phyloP scores from a whole-genome alignment of 1,140 invertebrate species.

The Drosophila ercepeae region DNA sequence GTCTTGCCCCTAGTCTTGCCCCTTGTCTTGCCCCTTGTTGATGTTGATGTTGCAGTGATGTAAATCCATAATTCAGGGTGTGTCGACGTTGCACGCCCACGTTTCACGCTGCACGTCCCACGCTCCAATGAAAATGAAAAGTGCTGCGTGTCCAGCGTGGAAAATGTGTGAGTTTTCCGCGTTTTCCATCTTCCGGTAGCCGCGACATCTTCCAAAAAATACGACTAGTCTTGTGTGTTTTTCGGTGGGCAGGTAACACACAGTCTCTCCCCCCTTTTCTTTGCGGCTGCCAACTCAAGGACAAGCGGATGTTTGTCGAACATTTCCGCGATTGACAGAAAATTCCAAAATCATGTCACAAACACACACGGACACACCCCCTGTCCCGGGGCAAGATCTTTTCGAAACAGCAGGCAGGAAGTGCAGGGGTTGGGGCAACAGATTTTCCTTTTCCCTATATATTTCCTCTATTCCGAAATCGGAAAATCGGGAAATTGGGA shows the following conservation, averaged over 20 bases:
- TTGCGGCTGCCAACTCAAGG: slow-evolving; percentile 43
- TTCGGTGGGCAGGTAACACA: slow-evolving; percentile 50
- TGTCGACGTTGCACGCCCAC: slow-evolving; percentile 53
- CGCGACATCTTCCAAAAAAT: slow-evolving; percentile 20
- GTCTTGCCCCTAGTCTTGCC: no score
- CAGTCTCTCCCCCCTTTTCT: background rate
- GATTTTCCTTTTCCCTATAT: background rate
- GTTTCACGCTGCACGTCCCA: slow-evolving; percentile 41
- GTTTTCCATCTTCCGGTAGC: background rate
- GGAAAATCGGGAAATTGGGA: no score
- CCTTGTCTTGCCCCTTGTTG: slow-evolving; percentile 24
- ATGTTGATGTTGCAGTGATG: slow-evolving; percentile 29
- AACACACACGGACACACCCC: background rate
- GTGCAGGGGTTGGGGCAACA: slow-evolving; percentile 8
- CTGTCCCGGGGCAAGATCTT: slow-evolving; percentile 35
- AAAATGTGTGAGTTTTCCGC: slow-evolving; percentile 25
- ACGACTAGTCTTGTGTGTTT: no score
- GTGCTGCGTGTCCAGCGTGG: slow-evolving; percentile 47
- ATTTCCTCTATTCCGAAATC: background rate
- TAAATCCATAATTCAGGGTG: slow-evolving; percentile 75
- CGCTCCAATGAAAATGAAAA: slow-evolving; percentile 28
- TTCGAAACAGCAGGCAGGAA: slow-evolving; percentile 51
- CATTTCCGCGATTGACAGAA: slow-evolving; percentile 54
- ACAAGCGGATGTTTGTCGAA: slow-evolving; percentile 73
- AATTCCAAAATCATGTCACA: slow-evolving; percentile 74